Evolutionary conservation across 2,888 invertebrate genomes (phyloP).

Genomic region (Idaea straminata): DNA sequence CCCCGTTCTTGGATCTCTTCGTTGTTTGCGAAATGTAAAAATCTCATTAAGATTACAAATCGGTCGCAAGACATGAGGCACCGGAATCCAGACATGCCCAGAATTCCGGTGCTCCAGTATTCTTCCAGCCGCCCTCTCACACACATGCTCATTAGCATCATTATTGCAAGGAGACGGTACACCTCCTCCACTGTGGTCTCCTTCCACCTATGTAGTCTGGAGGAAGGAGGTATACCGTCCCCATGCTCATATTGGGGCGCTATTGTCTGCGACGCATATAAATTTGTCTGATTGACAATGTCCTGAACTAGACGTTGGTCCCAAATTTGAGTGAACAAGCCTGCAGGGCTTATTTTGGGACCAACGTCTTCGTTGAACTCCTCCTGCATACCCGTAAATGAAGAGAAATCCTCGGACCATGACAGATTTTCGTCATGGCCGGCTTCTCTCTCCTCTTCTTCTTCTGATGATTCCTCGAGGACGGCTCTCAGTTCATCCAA

Average conservation of each 20-base stretch:
- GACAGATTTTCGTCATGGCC: neutral
- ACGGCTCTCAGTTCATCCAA: too few species aligned
- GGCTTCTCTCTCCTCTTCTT: neutral
- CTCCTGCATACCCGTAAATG: neutral
- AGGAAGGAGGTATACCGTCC: neutral
- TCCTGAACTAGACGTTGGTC: neutral
- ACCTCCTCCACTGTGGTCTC: neutral
- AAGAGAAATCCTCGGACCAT: neutral
- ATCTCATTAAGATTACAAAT: conserved; percentile 10
- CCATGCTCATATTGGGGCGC: neutral
- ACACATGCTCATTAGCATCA: neutral
- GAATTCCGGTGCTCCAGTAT: conserved; percentile 14
- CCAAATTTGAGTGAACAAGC: neutral
- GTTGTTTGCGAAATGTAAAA: conserved; percentile 12
- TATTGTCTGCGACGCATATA: neutral
- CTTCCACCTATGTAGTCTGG: neutral
- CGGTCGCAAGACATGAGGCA: conserved; percentile 9
- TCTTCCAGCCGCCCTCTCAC: neutral
- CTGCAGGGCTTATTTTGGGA: neutral
- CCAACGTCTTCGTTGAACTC: neutral
- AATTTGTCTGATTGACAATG: neutral
- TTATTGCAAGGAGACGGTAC: neutral
- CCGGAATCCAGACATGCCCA: conserved; percentile 16
- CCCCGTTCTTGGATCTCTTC: too few species aligned
- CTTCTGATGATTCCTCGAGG: too few species aligned